Evolutionary conservation across 2,797 vertebrate genomes (phyloP).

Genomic region (Anabas testudineus): DNA sequence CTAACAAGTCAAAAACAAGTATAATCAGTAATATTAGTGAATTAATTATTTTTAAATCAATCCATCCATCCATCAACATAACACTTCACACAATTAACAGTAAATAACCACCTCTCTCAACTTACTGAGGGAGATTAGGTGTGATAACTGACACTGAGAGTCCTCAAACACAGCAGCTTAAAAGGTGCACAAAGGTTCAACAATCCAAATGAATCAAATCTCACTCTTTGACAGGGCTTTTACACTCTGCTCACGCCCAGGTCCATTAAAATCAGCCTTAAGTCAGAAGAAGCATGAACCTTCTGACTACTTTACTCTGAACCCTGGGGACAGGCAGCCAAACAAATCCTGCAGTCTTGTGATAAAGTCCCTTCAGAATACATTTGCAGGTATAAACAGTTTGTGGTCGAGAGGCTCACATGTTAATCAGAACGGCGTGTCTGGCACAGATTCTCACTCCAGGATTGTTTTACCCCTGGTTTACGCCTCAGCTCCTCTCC

Average conservation of each 20-base stretch:
- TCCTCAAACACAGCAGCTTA: neutral
- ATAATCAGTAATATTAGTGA: too few relatives aligned
- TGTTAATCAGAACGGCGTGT: conserved; percentile 57
- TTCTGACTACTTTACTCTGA: conserved; percentile 45
- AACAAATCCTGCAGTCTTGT: conserved; percentile 49
- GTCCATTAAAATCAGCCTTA: conserved; percentile 24
- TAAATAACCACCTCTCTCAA: too few relatives aligned
- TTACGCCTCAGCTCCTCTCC: conserved; percentile 21
- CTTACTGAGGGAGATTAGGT: too few relatives aligned
- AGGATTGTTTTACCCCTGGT: conserved; percentile 29
- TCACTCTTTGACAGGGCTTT: neutral
- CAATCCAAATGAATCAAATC: neutral
- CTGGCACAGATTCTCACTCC: conserved; percentile 43
- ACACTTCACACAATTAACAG: too few relatives aligned
- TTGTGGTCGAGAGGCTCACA: conserved; percentile 28
- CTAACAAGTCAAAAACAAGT: neutral
- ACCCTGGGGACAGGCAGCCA: conserved; percentile 41
- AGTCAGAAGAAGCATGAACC: conserved; percentile 36
- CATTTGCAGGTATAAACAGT: conserved; percentile 55
- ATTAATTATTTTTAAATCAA: neutral
- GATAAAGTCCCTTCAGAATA: conserved; percentile 44
- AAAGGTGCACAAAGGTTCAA: conserved; percentile 2
- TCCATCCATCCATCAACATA: neutral
- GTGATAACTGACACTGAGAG: neutral
- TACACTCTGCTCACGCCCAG: conserved; percentile 1